phyloP scores from a whole-genome alignment of 2,888 invertebrate genomes.

The Drosophila flavopinicola region DNA sequence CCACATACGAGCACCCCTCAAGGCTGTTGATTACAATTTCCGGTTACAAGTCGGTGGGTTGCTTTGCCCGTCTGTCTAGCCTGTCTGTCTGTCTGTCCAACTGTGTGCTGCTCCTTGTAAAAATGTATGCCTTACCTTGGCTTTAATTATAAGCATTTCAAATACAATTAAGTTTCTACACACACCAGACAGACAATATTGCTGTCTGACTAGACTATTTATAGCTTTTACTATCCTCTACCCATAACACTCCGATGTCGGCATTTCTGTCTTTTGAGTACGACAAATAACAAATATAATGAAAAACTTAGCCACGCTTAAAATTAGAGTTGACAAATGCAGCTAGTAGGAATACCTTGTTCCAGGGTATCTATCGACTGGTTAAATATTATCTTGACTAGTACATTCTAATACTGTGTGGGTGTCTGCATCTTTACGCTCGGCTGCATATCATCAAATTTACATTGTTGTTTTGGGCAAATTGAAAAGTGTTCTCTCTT shows the following conservation, averaged over 20 bases:
- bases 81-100: constrained; percentile 3
- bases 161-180: constrained; percentile 36
- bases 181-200: constrained; percentile 3
- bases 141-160: constrained; percentile 41
- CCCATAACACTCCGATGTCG: too few species aligned
- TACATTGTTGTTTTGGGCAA: constrained; percentile 30
- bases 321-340: too few species aligned
- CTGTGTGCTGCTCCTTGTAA: constrained; percentile 18
- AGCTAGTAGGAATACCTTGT: not conserved
- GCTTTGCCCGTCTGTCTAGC: not conserved
- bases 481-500: constrained; percentile 23
- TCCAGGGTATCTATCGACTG: constrained; percentile 1
- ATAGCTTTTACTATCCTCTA: too few species aligned
- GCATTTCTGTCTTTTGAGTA: too few species aligned
- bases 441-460: constrained; percentile 26
- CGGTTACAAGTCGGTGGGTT: constrained; percentile 38
- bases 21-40: constrained; percentile 48
- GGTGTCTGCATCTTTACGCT: constrained; percentile 13
- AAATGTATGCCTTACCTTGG: constrained; percentile 39
- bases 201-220: not conserved
- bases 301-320: too few species aligned
- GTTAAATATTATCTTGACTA: not conserved
- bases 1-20: constrained; percentile 4
- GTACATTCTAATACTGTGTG: not conserved
- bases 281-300: too few species aligned